Conservation (phyloP, 2,888 invertebrate species). For the Ctenicera cuprea region DNA sequence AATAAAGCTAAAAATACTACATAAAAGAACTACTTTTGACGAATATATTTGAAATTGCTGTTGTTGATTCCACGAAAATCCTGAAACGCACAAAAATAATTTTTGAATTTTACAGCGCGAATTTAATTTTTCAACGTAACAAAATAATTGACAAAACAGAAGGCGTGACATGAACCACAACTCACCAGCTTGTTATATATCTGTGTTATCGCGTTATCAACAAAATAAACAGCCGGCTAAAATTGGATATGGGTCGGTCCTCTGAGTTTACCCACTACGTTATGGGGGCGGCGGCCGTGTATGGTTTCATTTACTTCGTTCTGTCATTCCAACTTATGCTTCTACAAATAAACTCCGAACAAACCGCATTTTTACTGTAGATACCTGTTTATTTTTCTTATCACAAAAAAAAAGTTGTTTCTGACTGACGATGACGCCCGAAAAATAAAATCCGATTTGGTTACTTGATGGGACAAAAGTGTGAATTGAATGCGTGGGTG, state of each 20-base stretch:
- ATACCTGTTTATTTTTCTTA: neutral
- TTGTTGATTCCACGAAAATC: too few relatives aligned
- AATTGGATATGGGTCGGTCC: slow-evolving; percentile 34
- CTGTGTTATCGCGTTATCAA: slow-evolving; percentile 37
- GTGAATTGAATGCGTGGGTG: too few relatives aligned
- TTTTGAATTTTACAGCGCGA: too few relatives aligned
- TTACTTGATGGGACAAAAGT: too few relatives aligned
- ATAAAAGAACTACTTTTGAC: too few relatives aligned
- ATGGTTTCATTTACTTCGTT: slow-evolving; percentile 36
- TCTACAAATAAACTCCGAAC: slow-evolving; percentile 20
- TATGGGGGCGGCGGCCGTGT: slow-evolving; percentile 25
- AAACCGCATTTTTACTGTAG: slow-evolving; percentile 4
- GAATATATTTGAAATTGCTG: too few relatives aligned
- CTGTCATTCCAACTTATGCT: slow-evolving; percentile 22
- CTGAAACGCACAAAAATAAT: too few relatives aligned
- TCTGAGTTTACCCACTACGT: slow-evolving; percentile 23
- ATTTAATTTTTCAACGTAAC: neutral
- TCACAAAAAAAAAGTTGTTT: too few relatives aligned
- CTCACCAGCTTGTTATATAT: slow-evolving; percentile 10
- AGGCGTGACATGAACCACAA: neutral
- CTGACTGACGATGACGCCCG: too few relatives aligned
- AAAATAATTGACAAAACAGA: slow-evolving; percentile 10
- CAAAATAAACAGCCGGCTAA: slow-evolving; percentile 33
- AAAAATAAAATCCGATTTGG: too few relatives aligned
- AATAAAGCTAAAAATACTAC: too few relatives aligned